A percentile compares a stretch with the other conserved stretches of the same genome.
phyloP scores from a whole-genome alignment of 2,888 invertebrate genomes.

The Drosophila hawaiiensis region DNA sequence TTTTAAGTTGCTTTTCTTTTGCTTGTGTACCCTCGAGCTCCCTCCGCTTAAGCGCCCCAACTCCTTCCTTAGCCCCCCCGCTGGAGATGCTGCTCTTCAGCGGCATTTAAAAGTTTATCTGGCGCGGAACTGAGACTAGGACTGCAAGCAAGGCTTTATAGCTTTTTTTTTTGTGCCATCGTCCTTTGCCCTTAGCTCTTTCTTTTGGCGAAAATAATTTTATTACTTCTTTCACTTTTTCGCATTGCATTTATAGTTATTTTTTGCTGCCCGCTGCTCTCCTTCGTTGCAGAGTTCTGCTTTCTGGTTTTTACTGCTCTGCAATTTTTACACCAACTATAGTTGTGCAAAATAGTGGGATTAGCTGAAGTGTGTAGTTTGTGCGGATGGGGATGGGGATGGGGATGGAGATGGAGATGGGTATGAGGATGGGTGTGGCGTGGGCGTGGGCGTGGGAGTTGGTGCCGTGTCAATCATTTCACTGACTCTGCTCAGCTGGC shows the following conservation, averaged over 20 bases:
- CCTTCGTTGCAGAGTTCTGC: neutral
- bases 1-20: constrained; percentile 60
- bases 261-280: constrained; percentile 7
- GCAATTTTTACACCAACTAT: constrained; percentile 39
- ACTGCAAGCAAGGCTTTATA: constrained; percentile 53
- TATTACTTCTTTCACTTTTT: constrained; percentile 73
- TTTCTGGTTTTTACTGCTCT: constrained; percentile 8
- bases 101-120: constrained; percentile 79
- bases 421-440: too few species aligned
- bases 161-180: constrained; percentile 25
- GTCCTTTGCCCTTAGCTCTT: constrained; percentile 52
- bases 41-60: neutral
- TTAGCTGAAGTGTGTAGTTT: constrained; percentile 1
- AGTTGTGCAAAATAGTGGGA: constrained; percentile 23
- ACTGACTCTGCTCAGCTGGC: constrained; percentile 25
- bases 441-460: too few species aligned
- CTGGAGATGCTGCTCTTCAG: constrained; percentile 35
- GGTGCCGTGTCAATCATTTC: neutral
- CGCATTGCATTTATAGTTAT: constrained; percentile 36
- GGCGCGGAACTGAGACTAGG: constrained; percentile 43
- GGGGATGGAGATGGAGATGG: neutral
- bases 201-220: constrained; percentile 75
- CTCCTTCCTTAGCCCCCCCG: constrained; percentile 7
- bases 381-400: neutral
- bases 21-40: constrained; percentile 7